A percentile compares a stretch with the other conserved stretches of the same genome.
Evolutionary conservation across 2,797 vertebrate genomes (phyloP).

Genomic region (Lutjanus argentimaculatus): DNA sequence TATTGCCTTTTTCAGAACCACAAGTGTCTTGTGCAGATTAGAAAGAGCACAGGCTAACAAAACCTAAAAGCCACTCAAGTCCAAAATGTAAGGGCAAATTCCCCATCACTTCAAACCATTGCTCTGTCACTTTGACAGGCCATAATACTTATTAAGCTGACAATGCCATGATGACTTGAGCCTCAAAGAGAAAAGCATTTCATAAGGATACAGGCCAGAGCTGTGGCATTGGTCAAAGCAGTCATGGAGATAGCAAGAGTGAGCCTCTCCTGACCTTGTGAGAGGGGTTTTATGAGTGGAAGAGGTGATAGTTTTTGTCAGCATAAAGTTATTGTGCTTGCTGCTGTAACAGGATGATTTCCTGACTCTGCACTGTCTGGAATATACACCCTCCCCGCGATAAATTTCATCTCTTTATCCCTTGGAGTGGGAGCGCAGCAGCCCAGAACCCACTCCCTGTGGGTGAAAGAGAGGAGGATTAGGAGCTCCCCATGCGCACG

Average conservation of each 20-base stretch:
- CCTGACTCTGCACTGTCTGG: slow-evolving; percentile 80
- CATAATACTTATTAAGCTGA: slow-evolving; percentile 80
- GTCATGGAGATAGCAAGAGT: slow-evolving; percentile 46
- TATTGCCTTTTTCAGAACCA: slow-evolving; percentile 43
- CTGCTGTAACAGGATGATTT: slow-evolving; percentile 77
- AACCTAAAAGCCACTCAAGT: slow-evolving; percentile 69
- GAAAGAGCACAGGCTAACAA: slow-evolving; percentile 55
- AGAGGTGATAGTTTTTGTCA: slow-evolving; percentile 81
- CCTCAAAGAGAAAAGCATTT: slow-evolving; percentile 57
- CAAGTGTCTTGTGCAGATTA: slow-evolving; percentile 68
- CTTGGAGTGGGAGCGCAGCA: slow-evolving; percentile 45
- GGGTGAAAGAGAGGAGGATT: slow-evolving; percentile 52
- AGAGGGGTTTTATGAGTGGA: slow-evolving; percentile 62
- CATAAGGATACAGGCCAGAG: slow-evolving; percentile 53
- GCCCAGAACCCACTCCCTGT: slow-evolving; percentile 58
- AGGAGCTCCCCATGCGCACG: slow-evolving; percentile 38
- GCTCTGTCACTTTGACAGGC: slow-evolving; percentile 71
- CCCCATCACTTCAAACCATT: slow-evolving; percentile 56
- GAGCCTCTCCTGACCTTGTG: slow-evolving; percentile 76
- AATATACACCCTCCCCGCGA: slow-evolving; percentile 57
- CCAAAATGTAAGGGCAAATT: slow-evolving; percentile 66
- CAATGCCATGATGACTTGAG: slow-evolving; percentile 72
- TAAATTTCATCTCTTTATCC: slow-evolving; percentile 75
- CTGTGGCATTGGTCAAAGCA: slow-evolving; percentile 64
- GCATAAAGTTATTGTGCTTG: slow-evolving; percentile 80